Conservation (phyloP, 2,888 invertebrate genomes). For the Caenorhabditis sp. region DNA sequence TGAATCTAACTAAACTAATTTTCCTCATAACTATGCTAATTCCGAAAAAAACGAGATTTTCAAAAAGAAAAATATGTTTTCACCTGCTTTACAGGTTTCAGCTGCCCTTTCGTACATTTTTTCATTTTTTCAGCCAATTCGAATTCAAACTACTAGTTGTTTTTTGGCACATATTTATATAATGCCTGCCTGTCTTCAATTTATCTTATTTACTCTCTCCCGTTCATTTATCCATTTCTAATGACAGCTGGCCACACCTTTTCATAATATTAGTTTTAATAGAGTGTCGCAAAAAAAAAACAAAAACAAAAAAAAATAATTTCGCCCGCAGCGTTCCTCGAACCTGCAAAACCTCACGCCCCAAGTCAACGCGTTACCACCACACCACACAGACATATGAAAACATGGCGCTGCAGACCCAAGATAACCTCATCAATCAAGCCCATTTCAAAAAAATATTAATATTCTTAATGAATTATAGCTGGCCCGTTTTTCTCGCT, state of each 20-base stretch:
- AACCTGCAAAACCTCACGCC: too few species aligned
- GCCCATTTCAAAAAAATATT: constrained; percentile 4
- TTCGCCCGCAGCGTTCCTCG: too few species aligned
- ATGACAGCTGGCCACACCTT: background rate
- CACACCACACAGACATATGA: too few species aligned
- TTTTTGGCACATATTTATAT: background rate
- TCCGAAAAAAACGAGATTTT: background rate
- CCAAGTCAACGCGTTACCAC: too few species aligned
- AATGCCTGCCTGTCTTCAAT: too few species aligned
- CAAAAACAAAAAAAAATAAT: background rate
- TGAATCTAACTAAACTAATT: too few species aligned
- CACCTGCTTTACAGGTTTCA: background rate
- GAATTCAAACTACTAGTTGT: too few species aligned
- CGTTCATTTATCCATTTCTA: background rate
- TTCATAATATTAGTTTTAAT: background rate
- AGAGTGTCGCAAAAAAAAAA: background rate
- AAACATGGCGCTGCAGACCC: too few species aligned
- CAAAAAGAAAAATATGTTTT: background rate
- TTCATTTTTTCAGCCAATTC: too few species aligned
- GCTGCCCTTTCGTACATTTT: background rate
- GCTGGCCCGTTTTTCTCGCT: constrained; percentile 4
- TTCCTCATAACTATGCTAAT: too few species aligned
- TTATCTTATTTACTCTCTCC: background rate
- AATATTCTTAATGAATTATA: constrained; percentile 25
- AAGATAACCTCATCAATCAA: constrained; percentile 1